Conservation (phyloP, 2,888 invertebrate genomes). For the Drosophila ustulata region DNA sequence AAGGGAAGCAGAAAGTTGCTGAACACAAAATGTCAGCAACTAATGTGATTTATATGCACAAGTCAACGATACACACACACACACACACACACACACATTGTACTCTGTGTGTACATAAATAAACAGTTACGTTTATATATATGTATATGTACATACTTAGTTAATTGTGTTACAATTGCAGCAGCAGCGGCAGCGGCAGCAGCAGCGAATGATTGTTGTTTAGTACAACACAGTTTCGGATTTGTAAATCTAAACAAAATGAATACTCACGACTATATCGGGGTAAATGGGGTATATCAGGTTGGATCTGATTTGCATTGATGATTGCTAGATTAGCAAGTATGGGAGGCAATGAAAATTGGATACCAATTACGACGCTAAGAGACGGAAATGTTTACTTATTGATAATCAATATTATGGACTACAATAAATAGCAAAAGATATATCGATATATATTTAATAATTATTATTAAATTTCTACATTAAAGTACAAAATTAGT, state of each 20-base stretch:
- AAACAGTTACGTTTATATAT: conserved; percentile 9
- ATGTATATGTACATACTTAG: neutral
- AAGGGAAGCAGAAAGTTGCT: conserved; percentile 7
- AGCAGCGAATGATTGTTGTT: conserved; percentile 9
- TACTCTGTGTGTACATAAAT: neutral
- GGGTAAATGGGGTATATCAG: neutral
- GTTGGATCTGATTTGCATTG: too few species aligned
- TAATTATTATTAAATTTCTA: too few species aligned
- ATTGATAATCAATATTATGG: too few species aligned
- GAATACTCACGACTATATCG: neutral
- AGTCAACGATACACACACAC: neutral
- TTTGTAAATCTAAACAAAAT: conserved; percentile 7
- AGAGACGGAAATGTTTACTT: too few species aligned
- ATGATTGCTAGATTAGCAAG: too few species aligned
- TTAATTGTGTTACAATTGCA: conserved; percentile 25
- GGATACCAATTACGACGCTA: too few species aligned
- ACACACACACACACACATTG: too few species aligned
- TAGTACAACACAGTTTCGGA: neutral
- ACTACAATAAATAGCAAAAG: too few species aligned
- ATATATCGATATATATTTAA: too few species aligned
- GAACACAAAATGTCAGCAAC: conserved; percentile 18
- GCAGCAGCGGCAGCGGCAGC: neutral
- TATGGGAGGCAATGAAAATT: too few species aligned
- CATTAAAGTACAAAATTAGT: too few species aligned
- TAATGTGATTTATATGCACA: conserved; percentile 26